Base-by-base conservation (phyloP, 2,888 invertebrate species). In the Pristionchus maxplancki region DNA sequence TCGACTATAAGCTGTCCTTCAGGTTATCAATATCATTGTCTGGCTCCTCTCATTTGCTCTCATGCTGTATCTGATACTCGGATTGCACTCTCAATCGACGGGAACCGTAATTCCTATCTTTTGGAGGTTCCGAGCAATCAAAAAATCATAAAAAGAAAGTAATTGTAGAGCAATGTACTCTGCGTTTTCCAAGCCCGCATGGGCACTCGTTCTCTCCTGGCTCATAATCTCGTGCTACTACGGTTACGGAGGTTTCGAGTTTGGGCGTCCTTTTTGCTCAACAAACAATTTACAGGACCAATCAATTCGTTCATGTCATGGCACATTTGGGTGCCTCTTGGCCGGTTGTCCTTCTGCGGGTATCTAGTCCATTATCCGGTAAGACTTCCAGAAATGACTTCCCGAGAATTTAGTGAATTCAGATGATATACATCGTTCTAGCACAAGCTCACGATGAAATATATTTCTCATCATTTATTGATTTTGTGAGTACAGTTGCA, bases 251-350 rank as follows among this genome's bases (percentile, higher is more conserved):
- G 86, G 86, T 67, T n/a, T 5, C 24, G 28, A 5, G 28, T 28
- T 9, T 2, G 6, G 44, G 8, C 44, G 44, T 44, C 11, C 11
- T 44, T 44, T 44, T 44, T 44, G 6, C 44, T 44, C 44, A 6
- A 44, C 6, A 44, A 44, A 9, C 11, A 9, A 6, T 1, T 81
- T 11, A 1, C 81, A 87, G 90, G 91, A 13, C 87, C 88, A 13
- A 90, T 91, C 62, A 91, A 91, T 87, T 44, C 50, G 17, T 91
- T 91, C 74, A 88, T 91, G 89, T 88, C 87, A n/a, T 91, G 91
- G 91, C 62, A 88, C 71, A 89, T 89, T 17, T 91, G 91, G 91
- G 87, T 89, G 0, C 91, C 91, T 15, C 89, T 91, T 1, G 91
- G 91, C 6, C 82, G 89, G 0, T 67, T 91, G 11, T 81, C 89